These are phyloP conservation scores for Aphelinus certus DNA, from an alignment of 1,140 invertebrate genomes.

Conservation along the genomic window DNA sequence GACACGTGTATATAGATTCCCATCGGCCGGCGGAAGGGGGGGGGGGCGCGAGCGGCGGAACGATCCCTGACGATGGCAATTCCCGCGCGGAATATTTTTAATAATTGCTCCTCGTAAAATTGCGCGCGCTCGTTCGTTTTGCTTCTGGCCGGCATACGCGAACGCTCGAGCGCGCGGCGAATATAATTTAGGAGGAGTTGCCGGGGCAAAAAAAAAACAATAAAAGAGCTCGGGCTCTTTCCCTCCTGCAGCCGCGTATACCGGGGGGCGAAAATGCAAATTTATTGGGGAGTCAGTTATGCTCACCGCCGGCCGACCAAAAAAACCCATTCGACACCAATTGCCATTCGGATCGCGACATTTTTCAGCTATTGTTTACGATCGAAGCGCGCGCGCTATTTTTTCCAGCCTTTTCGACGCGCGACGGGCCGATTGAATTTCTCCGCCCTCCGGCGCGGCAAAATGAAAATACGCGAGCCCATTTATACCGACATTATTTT, in stretches of 20 bases:
- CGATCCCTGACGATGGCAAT: slow-evolving; percentile 16
- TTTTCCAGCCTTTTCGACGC: slow-evolving; percentile 1
- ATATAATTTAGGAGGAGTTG: slow-evolving; percentile 30
- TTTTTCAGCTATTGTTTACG: slow-evolving; percentile 31
- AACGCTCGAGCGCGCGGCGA: background rate
- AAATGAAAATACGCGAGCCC: too few relatives aligned
- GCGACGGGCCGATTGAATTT: too few relatives aligned
- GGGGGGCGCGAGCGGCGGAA: background rate
- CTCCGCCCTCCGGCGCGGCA: too few relatives aligned
- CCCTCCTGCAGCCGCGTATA: too few relatives aligned
- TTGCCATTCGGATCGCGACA: slow-evolving; percentile 32
- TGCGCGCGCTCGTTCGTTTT: background rate
- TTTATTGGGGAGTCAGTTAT: slow-evolving; percentile 32
- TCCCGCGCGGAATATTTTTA: slow-evolving; percentile 34
- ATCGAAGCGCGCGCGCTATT: background rate
- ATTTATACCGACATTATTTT: too few relatives aligned
- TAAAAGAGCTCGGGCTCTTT: slow-evolving; percentile 5
- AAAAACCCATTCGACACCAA: slow-evolving; percentile 33
- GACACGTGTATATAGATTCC: slow-evolving; percentile 33
- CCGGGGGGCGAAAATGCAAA: slow-evolving; percentile 24
- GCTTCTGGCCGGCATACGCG: too few relatives aligned
- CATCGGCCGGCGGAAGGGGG: slow-evolving; percentile 1
- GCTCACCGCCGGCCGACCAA: slow-evolving; percentile 11
- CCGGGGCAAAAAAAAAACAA: slow-evolving; percentile 20
- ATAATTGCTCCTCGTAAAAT: slow-evolving; percentile 30